A percentile compares a stretch with the other conserved stretches of the same genome.
phyloP scores from a whole-genome alignment of 1,140 invertebrate genomes.

The Hycleus phaleratus region DNA sequence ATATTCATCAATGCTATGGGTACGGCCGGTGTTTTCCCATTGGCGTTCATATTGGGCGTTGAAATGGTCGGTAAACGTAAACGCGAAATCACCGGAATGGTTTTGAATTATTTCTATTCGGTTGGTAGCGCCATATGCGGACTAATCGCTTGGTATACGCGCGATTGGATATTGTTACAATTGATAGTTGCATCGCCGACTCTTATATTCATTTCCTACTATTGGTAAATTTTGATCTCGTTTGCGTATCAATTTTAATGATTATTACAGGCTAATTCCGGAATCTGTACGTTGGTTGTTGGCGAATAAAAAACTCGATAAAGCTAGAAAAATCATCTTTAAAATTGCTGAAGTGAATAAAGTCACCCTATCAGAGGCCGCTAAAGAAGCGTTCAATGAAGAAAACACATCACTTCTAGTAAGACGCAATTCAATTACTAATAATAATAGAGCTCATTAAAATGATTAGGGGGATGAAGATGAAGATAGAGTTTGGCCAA shows the following conservation, averaged over 20 bases:
- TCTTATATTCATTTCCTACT: conserved; percentile 48
- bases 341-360: conserved; percentile 49
- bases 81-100: conserved; percentile 55
- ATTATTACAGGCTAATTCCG: conserved; percentile 46
- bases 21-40: conserved; percentile 52
- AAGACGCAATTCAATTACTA: neutral
- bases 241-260: neutral
- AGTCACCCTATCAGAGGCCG: conserved; percentile 43
- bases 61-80: conserved; percentile 57
- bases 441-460: neutral
- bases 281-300: conserved; percentile 58
- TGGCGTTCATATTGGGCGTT: conserved; percentile 56
- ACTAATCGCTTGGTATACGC: conserved; percentile 48
- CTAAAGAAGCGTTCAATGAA: conserved; percentile 37
- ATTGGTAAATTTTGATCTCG: conserved; percentile 41
- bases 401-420: conserved; percentile 11
- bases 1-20: conserved; percentile 52
- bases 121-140: conserved; percentile 54
- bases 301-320: conserved; percentile 44
- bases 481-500: conserved; percentile 30
- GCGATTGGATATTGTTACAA: conserved; percentile 54
- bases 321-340: conserved; percentile 47
- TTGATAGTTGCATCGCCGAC: conserved; percentile 49
- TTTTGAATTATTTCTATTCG: conserved; percentile 59
- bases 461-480: conserved; percentile 1